Evolutionary conservation across 2,888 invertebrate genomes (phyloP).

Genomic region (Ectobius pallidus): DNA sequence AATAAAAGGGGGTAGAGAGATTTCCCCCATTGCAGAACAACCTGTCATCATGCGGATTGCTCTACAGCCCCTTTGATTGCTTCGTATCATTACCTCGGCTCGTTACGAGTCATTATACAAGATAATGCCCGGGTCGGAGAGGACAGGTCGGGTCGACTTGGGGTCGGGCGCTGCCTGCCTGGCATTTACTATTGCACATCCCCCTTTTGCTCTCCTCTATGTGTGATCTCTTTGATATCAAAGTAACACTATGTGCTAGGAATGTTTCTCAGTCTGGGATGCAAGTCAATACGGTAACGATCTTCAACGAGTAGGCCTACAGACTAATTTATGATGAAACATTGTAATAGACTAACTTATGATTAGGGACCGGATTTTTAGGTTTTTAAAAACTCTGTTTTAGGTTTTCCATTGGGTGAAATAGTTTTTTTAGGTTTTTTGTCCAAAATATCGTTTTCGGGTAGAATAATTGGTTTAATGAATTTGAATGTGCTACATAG

Average conservation of each 20-base stretch:
- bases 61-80: constrained; percentile 31
- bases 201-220: neutral
- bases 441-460: too few species aligned
- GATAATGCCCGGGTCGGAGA: constrained; percentile 31
- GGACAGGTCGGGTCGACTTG: constrained; percentile 23
- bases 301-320: neutral
- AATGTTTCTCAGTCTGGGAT: neutral
- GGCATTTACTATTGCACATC: neutral
- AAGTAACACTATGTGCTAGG: neutral
- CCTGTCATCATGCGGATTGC: constrained; percentile 32
- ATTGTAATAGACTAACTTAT: too few species aligned
- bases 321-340: neutral
- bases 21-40: constrained; percentile 17
- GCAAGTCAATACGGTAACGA: neutral
- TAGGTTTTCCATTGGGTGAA: neutral
- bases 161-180: constrained; percentile 27
- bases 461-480: too few species aligned
- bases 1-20: neutral
- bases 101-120: constrained; percentile 41
- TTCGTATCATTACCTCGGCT: constrained; percentile 31
- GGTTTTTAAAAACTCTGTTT: too few species aligned
- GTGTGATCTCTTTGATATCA: neutral
- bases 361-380: too few species aligned
- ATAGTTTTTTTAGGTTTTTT: too few species aligned
- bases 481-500: too few species aligned